These are phyloP conservation scores for Crotalus tigris DNA, from an alignment of 2,113 vertebrate genomes.

Conservation along the genomic window DNA sequence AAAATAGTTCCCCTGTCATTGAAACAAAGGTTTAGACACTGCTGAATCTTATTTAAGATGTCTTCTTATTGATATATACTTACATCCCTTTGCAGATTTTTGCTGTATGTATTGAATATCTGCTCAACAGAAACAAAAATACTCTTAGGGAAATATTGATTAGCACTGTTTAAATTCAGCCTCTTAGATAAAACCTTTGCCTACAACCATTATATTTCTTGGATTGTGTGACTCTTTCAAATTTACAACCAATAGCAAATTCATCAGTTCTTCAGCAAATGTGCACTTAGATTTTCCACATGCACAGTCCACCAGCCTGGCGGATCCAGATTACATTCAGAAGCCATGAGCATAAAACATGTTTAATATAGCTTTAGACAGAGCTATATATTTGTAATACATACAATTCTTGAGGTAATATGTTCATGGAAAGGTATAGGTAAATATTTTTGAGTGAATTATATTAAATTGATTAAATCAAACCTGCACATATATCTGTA, in stretches of 20 bases:
- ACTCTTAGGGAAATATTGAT: constrained; percentile 43
- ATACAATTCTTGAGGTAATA: background rate
- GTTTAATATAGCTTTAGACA: background rate
- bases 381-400: background rate
- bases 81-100: constrained; percentile 36
- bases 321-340: constrained; percentile 6
- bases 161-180: constrained; percentile 45
- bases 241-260: constrained; percentile 30
- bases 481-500: background rate
- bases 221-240: constrained; percentile 37
- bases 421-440: background rate
- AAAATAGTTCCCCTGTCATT: constrained; percentile 18
- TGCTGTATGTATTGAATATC: constrained; percentile 37
- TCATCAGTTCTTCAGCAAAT: background rate
- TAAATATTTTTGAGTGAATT: constrained; percentile 14
- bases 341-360: background rate
- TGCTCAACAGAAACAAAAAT: constrained; percentile 59
- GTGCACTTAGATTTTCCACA: background rate
- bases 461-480: background rate
- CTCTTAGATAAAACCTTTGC: constrained; percentile 43
- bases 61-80: constrained; percentile 46
- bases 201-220: constrained; percentile 39
- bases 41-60: constrained; percentile 25
- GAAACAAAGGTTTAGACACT: constrained; percentile 15
- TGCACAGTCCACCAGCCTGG: background rate